Conservation (phyloP, 2,888 invertebrate species). For the Drosophila falleni region DNA sequence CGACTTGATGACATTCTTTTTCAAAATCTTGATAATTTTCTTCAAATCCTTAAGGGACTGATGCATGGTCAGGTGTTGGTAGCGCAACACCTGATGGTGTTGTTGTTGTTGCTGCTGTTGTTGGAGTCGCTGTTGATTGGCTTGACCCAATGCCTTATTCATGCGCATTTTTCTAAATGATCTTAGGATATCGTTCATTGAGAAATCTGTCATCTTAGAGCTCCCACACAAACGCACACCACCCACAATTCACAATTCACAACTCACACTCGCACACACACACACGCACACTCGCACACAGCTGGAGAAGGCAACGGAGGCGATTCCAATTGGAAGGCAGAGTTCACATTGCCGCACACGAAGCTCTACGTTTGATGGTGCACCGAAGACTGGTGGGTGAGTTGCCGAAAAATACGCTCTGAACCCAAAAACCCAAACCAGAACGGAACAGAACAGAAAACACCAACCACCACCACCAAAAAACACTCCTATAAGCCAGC, state of each 20-base stretch:
- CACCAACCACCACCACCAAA: constrained; percentile 42
- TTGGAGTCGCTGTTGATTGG: constrained; percentile 33
- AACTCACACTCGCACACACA: neutral
- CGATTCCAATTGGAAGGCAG: constrained; percentile 2
- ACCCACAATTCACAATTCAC: constrained; percentile 8
- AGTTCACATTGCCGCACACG: constrained; percentile 69
- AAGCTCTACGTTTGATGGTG: constrained; percentile 78
- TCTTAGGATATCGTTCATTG: constrained; percentile 76
- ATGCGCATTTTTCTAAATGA: constrained; percentile 81
- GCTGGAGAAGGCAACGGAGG: neutral
- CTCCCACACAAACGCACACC: constrained; percentile 6
- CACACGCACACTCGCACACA: constrained; percentile 16
- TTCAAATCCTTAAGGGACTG: constrained; percentile 69
- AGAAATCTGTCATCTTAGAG: constrained; percentile 72
- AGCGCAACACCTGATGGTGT: constrained; percentile 25
- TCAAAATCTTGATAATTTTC: constrained; percentile 78
- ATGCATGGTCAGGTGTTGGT: constrained; percentile 38
- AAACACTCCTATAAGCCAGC: neutral
- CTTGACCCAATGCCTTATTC: constrained; percentile 61
- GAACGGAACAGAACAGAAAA: constrained; percentile 1
- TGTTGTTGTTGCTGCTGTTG: constrained; percentile 30
- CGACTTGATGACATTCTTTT: constrained; percentile 76
- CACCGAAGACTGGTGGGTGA: constrained; percentile 84
- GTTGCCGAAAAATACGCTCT: constrained; percentile 75
- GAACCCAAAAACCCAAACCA: constrained; percentile 61